A percentile compares a stretch with the other conserved stretches of the same genome.
Evolutionary conservation across 2,797 vertebrate species (phyloP).

Genomic region (Bovichtus variegatus): DNA sequence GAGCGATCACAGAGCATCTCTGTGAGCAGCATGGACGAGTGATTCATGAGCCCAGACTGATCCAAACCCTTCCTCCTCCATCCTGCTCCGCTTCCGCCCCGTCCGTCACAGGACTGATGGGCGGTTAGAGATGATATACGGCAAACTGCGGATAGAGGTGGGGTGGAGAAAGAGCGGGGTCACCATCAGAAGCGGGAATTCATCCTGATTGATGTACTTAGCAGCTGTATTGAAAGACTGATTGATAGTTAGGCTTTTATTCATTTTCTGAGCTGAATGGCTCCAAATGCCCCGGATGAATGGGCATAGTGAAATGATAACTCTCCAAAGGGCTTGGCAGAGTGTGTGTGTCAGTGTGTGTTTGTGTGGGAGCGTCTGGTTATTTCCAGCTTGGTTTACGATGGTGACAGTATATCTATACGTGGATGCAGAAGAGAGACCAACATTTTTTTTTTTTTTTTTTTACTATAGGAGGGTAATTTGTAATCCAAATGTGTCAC

Average conservation of each 20-base stretch:
- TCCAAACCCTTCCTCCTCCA: slow-evolving; percentile 47
- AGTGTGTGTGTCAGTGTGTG: slow-evolving; percentile 38
- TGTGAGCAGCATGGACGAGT: slow-evolving; percentile 38
- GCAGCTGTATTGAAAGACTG: slow-evolving; percentile 53
- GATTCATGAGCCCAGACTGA: slow-evolving; percentile 60
- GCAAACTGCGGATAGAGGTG: slow-evolving; percentile 41
- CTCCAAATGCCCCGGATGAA: slow-evolving; percentile 47
- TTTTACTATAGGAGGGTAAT: slow-evolving; percentile 32
- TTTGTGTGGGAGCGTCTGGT: not conserved
- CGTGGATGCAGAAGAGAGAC: slow-evolving; percentile 29
- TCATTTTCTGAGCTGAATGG: slow-evolving; percentile 51
- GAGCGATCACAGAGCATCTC: slow-evolving; percentile 61
- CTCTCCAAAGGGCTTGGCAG: slow-evolving; percentile 38
- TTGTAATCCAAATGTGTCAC: slow-evolving; percentile 51
- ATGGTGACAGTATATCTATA: slow-evolving; percentile 36
- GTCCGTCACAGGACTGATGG: slow-evolving; percentile 42
- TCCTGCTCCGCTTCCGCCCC: slow-evolving; percentile 25
- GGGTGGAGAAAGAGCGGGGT: slow-evolving; percentile 38
- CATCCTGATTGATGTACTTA: slow-evolving; percentile 51
- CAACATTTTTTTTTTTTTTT: slow-evolving; percentile 11
- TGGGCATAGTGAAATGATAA: slow-evolving; percentile 40
- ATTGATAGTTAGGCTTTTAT: slow-evolving; percentile 59
- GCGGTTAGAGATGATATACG: slow-evolving; percentile 48
- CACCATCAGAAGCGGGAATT: slow-evolving; percentile 48
- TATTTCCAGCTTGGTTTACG: slow-evolving; percentile 43